These are phyloP conservation scores for Cheilosia vulpina DNA, from an alignment of 2,888 invertebrate genomes.

Conservation along the genomic window DNA sequence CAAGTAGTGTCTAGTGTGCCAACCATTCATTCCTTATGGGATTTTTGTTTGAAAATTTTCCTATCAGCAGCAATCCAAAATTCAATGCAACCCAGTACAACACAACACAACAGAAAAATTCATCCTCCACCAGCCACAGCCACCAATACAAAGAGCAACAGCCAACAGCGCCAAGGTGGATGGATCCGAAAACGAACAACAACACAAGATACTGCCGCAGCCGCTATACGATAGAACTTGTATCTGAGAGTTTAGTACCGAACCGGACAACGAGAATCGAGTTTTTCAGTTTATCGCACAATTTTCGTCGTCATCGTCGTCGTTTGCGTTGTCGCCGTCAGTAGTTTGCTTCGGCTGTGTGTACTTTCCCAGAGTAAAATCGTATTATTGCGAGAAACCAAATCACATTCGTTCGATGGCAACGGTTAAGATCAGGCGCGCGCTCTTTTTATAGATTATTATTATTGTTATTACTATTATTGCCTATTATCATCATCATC, in stretches of 20 bases:
- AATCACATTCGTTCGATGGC: conserved; percentile 84
- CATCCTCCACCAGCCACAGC: conserved; percentile 43
- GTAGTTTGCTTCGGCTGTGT: conserved; percentile 58
- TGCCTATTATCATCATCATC: conserved; percentile 75
- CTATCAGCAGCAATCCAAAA: conserved; percentile 52
- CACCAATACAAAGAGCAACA: conserved; percentile 70
- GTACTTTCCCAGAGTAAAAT: conserved; percentile 81
- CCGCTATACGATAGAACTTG: conserved; percentile 61
- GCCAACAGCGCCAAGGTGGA: conserved; percentile 35
- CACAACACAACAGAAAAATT: conserved; percentile 69
- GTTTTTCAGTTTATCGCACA: conserved; percentile 72
- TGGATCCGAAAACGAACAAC: conserved; percentile 1
- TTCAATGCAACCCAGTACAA: conserved; percentile 69
- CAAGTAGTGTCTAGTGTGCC: background rate
- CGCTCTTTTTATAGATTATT: conserved; percentile 82
- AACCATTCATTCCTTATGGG: conserved; percentile 53
- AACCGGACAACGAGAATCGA: conserved; percentile 68
- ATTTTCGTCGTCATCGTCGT: conserved; percentile 71
- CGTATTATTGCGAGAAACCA: conserved; percentile 83
- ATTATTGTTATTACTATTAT: conserved; percentile 76
- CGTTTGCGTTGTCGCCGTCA: conserved; percentile 59
- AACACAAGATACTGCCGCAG: background rate
- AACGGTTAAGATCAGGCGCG: conserved; percentile 84
- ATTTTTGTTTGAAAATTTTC: conserved; percentile 29
- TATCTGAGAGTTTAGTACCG: conserved; percentile 66